Base-by-base conservation (phyloP, 2,113 vertebrate species). In the Enhydra lutris region DNA sequence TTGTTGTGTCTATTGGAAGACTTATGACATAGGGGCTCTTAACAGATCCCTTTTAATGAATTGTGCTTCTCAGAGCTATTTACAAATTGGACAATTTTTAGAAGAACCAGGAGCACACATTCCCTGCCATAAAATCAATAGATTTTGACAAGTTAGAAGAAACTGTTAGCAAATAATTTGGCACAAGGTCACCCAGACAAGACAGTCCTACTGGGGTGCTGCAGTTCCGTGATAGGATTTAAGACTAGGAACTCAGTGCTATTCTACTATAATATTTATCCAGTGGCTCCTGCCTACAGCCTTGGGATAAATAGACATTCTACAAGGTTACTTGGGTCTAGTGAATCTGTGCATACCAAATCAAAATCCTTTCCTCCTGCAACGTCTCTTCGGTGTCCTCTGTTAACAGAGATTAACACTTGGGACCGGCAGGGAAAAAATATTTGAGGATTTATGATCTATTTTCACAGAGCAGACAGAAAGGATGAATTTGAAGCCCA, bases 141-240 rank as follows among this genome's bases (percentile, higher is more conserved):
- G 31, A 55, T 78, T 94, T 97, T 90, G 36, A 59, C 23, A 82
- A 82, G 36, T 71, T 82, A 86, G 21, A 94, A 96, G 73, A 91
- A 95, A 90, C 20, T 31, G 36, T 81, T 86, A 85, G 50, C 59
- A 89, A 92, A 86, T 87, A 42, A 61, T 92, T 81, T 92, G 73
- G 17, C 9, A 79, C 26, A 45, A 91, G 29, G 11, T 94, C 71
- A 63, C 21, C 6, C 4, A 55, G 31, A 69, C 17, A 63, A 69
- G 63, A 78, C 42, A 71, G 1, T 61, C n/a, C 26, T 91, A 15
- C 24, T 80, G 80, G 74, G 31, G 74, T n/a, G 50, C 5, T 81
- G 50, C 80, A 71, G 71, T 88, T 21, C 83, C 1, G 3, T 12
- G 24, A 29, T 34, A 80, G 31, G 71, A 92, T 92, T 85, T 71